Base-by-base conservation (phyloP, 92 coral and sea anemone species). In the Blastomussa wellsi region DNA sequence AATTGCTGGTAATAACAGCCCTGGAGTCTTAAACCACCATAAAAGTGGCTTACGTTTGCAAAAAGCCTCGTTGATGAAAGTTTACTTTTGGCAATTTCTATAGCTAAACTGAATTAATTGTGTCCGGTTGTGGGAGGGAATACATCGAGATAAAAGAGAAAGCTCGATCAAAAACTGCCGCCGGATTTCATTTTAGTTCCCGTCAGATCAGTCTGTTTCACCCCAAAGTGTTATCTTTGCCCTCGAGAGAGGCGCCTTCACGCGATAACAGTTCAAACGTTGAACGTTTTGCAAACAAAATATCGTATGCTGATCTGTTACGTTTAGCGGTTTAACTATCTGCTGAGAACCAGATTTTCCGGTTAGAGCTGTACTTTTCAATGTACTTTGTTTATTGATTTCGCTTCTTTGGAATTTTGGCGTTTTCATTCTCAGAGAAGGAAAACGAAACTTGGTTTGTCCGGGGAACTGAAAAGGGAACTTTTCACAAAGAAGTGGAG, bases 41-140 rank as follows among this genome's bases (percentile, higher is more conserved):
- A 60, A 69, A 37, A 31, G 36, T 70, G 52, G 47, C 29, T 51
- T 81, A 48, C 24, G 32, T 69, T 81, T 69, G 77, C 42, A 81
- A 71, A 71, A 48, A 52, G 41, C 71, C 38, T 71, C 78, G 17
- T 53, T 4, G 74, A 48, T 77, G 35, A 69, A 47, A 70, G 66
- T 55, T 57, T 55, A 42, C 77, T 38, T 31, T 37, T 26, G 69
- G 53, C 65, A 51, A 78, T 80, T 80, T 66, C 59, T 51, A 24
- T 65, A 44, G 22, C n/a, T 20, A 17, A 42, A 29, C 31, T 35
- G 26, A 37, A 26, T 48, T 81, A 29, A 71, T 68, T 48, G 66
- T 51, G 38, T 82, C 86, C 86, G 78, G 86, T 66, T 14, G 55
- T 35, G 78, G 86, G 86, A 70, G 78, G 86, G 81, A 32, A 79